Conservation (phyloP, 2,888 invertebrate species). For the Nezara viridula region DNA sequence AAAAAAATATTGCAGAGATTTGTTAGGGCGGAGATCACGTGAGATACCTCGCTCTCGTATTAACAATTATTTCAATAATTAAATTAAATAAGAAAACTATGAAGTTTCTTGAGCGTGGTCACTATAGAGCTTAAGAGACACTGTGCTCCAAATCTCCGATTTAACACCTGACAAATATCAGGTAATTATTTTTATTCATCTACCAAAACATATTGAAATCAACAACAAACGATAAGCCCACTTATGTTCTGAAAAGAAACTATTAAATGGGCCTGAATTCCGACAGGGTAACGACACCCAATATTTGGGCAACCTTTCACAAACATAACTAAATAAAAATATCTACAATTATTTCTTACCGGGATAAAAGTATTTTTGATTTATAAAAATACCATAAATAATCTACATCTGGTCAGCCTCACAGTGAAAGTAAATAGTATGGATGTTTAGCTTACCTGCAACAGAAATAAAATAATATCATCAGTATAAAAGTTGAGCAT, state of each 20-base stretch:
- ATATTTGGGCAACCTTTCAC: background rate
- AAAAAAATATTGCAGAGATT: no score
- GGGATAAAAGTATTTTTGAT: background rate
- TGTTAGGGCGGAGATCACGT: no score
- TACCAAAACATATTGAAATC: no score
- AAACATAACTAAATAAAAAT: background rate
- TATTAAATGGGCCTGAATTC: background rate
- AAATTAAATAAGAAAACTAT: no score
- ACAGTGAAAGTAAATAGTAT: background rate
- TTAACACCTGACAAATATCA: no score
- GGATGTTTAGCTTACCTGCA: background rate
- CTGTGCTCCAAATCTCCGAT: no score
- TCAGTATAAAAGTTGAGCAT: background rate
- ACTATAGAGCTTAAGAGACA: no score
- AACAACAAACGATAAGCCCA: background rate
- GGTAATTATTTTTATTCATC: no score
- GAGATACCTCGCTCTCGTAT: no score
- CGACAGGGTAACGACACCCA: no score
- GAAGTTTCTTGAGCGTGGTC: no score
- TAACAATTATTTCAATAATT: no score
- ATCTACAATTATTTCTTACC: background rate
- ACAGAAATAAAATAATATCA: conserved; percentile 16
- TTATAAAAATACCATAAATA: background rate
- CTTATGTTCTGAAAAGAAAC: background rate
- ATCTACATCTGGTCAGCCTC: background rate